A percentile compares a stretch with the other conserved stretches of the same genome.
Evolutionary conservation across 2,888 invertebrate species (phyloP).

Genomic region (Amiota minor): DNA sequence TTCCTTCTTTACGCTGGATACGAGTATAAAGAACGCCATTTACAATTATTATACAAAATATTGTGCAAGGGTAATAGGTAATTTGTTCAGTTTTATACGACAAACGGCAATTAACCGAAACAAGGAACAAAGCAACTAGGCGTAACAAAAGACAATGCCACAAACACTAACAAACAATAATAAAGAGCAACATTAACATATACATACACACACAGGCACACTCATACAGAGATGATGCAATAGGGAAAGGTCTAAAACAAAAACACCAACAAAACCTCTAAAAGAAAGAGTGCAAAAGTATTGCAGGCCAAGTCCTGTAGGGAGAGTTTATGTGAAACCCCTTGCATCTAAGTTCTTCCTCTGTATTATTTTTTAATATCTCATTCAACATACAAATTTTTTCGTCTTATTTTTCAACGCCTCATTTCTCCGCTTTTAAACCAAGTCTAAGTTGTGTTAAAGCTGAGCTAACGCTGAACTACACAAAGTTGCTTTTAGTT

Average conservation of each 20-base stretch:
- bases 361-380: not conserved
- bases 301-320: too few species aligned
- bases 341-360: too few species aligned
- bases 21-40: not conserved
- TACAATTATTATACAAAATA: constrained; percentile 22
- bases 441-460: not conserved
- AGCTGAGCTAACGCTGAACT: too few species aligned
- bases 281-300: not conserved
- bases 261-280: not conserved
- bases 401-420: too few species aligned
- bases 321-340: too few species aligned
- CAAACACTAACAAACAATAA: constrained; percentile 7
- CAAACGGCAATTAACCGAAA: constrained; percentile 29
- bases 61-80: constrained; percentile 31
- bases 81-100: constrained; percentile 33
- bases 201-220: not conserved
- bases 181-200: not conserved
- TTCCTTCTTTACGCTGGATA: constrained; percentile 10
- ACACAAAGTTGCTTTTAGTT: not conserved
- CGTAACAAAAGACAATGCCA: not conserved
- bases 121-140: not conserved
- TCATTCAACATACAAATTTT: not conserved
- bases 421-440: too few species aligned
- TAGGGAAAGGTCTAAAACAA: not conserved
- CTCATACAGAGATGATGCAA: not conserved